Percentiles rank a stretch among this genome's conserved stretches.
phyloP scores from a whole-genome alignment of 2,113 vertebrate genomes.

The Archocentrus centrarchus region DNA sequence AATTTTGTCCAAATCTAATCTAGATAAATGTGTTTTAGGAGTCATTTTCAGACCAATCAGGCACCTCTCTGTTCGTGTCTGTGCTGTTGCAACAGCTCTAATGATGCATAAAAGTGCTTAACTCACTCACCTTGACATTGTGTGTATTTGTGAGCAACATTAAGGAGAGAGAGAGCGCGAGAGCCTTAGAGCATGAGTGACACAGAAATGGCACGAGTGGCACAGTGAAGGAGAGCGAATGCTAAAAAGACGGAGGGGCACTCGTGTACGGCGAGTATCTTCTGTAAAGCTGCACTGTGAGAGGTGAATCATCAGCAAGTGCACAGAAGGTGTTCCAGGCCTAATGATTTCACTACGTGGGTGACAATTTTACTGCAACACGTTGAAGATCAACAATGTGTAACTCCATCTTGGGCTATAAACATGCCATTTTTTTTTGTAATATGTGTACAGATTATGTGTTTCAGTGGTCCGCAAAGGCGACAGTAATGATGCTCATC shows the following conservation, averaged over 20 bases:
- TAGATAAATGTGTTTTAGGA: constrained; percentile 60
- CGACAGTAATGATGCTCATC: constrained; percentile 6
- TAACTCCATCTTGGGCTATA: neutral
- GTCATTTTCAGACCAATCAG: constrained; percentile 67
- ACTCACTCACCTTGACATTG: constrained; percentile 71
- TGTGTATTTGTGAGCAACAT: constrained; percentile 6
- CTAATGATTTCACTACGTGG: constrained; percentile 13
- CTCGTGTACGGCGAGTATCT: constrained; percentile 5
- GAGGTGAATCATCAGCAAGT: constrained; percentile 53
- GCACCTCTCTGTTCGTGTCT: constrained; percentile 49
- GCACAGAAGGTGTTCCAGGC: constrained; percentile 47
- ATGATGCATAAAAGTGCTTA: constrained; percentile 76
- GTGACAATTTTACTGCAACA: constrained; percentile 41
- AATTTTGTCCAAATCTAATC: constrained; percentile 34
- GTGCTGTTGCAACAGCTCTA: constrained; percentile 70
- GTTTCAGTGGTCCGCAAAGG: neutral
- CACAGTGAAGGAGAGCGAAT: constrained; percentile 27
- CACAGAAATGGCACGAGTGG: constrained; percentile 30
- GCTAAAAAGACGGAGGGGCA: constrained; percentile 30
- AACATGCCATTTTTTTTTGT: neutral
- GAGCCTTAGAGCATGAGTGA: constrained; percentile 24
- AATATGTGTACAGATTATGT: neutral
- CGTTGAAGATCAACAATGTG: neutral
- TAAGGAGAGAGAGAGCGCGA: neutral
- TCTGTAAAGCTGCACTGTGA: constrained; percentile 30